Evolutionary conservation across 2,113 vertebrate genomes (phyloP), one percentile per base, ranked within the genome.

Genomic region (Clinocottus analis): DNA sequence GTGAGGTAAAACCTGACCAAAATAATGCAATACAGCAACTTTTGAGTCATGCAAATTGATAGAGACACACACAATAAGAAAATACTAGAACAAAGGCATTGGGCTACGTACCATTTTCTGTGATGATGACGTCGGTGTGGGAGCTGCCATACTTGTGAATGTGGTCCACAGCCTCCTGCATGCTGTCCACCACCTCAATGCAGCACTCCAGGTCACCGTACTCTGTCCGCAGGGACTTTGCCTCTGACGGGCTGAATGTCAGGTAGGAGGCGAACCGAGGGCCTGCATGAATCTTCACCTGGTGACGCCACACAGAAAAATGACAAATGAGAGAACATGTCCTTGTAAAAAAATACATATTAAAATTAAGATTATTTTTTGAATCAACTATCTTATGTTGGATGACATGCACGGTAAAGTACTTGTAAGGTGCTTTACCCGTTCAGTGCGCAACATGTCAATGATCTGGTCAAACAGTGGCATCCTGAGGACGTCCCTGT

Each of bases 131-230:
- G 16, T 99, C 98, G 0, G 98, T 99, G 93, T 99, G 98, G 41
- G 97, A 98, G 91, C 98, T 99, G 92, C 98, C 97, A 0, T 99
- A 99, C 69, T 99, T 99, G 89, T 98, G 98, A 83, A 99, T 99
- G 77, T 99, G 98, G 29, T 97, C 96, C 35, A 99, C 90, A 23
- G 97, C 98, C 17, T 98, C 97, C 59, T 96, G 93, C 84, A 95
- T 91, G 0, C 95, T 93, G 93, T 99, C 97, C 65, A 99, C 97
- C 86, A 99, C 97, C 91, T 99, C 98, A 84, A 99, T 94, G 88
- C 97, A 99, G 82, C 98, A 97, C 80, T 98, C 97, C 86, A 99
- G 87, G 85, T 98, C 97, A 0, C 97, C 96, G 0, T 99, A 99
- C 88, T 99, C 98, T 0, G 93, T 97, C 77, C 97, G 95, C 62